A percentile compares a stretch with the other conserved stretches of the same genome.
Evolutionary conservation across 1,140 invertebrate genomes (phyloP).

Genomic region (roundworm (Caenorhabditis elegans)): DNA sequence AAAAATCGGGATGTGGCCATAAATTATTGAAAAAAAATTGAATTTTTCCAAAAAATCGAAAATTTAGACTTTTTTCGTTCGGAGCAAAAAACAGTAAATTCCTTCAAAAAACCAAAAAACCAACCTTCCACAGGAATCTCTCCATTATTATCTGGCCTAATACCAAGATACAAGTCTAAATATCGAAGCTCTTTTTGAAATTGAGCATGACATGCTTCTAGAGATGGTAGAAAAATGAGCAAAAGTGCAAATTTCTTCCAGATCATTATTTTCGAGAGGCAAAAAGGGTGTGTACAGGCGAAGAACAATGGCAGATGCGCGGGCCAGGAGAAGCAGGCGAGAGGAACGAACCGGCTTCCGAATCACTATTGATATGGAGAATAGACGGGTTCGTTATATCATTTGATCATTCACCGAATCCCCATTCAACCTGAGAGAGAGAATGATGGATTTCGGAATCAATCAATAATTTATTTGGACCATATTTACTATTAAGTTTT

Average conservation of each 20-base stretch:
- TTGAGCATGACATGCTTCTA: constrained; percentile 43
- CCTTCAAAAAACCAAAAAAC: no score
- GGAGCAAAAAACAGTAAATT: no score
- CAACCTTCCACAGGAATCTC: constrained; percentile 44
- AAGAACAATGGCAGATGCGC: constrained; percentile 2
- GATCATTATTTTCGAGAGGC: not conserved
- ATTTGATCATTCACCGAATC: no score
- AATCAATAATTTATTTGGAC: constrained; percentile 19
- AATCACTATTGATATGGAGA: not conserved
- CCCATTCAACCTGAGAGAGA: no score
- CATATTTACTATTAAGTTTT: not conserved
- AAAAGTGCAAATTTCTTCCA: not conserved
- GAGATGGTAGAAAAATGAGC: not conserved
- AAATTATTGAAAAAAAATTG: no score
- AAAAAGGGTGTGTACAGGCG: not conserved
- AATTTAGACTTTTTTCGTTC: no score
- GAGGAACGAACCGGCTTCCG: constrained; percentile 2
- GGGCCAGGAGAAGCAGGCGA: no score
- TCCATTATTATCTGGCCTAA: constrained; percentile 43
- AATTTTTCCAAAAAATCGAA: no score
- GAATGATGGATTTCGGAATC: not conserved
- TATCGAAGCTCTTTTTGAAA: constrained; percentile 50
- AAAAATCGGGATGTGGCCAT: no score
- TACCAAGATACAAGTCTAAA: constrained; percentile 46
- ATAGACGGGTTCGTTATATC: constrained; percentile 6